Percentiles rank a stretch among this genome's conserved stretches.
These are phyloP conservation scores for Andricus quercusramuli DNA, from an alignment of 2,888 invertebrate genomes.

Conservation along the genomic window DNA sequence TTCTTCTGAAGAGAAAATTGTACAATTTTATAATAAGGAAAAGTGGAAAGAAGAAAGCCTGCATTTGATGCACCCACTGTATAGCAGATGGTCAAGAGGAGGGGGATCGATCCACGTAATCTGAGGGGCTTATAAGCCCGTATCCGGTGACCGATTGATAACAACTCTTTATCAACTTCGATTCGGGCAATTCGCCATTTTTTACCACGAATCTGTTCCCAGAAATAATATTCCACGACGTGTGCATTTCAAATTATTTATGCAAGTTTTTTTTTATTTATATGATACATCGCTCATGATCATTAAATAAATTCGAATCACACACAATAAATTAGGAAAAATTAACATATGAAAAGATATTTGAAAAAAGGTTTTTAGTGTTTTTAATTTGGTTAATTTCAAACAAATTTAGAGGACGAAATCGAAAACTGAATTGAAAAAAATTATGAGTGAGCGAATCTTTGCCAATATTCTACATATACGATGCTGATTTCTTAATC, in stretches of 20 bases:
- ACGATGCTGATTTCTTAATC: too few species aligned
- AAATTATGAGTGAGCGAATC: too few species aligned
- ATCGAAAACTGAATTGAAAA: too few species aligned
- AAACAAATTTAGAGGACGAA: too few species aligned
- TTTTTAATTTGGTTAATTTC: too few species aligned
- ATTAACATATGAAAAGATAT: too few species aligned
- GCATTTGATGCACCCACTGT: constrained; percentile 53
- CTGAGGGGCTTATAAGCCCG: constrained; percentile 70
- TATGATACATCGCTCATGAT: constrained; percentile 1
- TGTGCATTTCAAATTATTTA: constrained; percentile 1
- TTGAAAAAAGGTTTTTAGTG: too few species aligned
- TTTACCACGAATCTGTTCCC: constrained; percentile 41
- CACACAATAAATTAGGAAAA: too few species aligned
- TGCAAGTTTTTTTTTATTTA: constrained; percentile 17
- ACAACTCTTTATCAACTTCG: constrained; percentile 66
- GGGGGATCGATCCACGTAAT: constrained; percentile 63
- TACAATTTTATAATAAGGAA: not conserved
- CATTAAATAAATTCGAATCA: not conserved
- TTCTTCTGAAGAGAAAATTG: not conserved
- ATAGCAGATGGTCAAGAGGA: constrained; percentile 33
- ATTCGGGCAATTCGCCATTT: constrained; percentile 61
- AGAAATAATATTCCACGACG: constrained; percentile 7
- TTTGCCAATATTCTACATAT: too few species aligned
- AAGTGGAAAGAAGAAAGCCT: constrained; percentile 5
- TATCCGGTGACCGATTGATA: constrained; percentile 72